These are phyloP conservation scores for Tuberolachnus salignus DNA, from an alignment of 2,888 invertebrate species.

Conservation along the genomic window DNA sequence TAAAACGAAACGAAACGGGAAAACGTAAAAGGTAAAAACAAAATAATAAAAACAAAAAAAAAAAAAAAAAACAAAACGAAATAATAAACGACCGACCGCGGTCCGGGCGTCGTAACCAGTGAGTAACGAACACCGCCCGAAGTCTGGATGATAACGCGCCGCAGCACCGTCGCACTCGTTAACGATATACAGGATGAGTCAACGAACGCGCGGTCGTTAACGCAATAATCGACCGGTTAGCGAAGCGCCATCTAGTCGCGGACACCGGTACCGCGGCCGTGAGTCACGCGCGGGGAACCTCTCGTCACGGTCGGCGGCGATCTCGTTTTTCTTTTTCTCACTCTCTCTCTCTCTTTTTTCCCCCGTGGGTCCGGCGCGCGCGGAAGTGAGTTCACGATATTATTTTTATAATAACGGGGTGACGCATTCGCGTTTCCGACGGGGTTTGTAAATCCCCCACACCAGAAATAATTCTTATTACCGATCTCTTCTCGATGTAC, in stretches of 20 bases:
- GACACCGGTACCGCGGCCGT: neutral
- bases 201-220: conserved; percentile 32
- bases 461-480: too few species aligned
- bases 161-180: neutral
- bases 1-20: neutral
- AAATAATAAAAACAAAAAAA: too few species aligned
- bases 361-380: neutral
- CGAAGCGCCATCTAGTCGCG: conserved; percentile 42
- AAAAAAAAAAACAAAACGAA: too few species aligned
- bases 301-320: conserved; percentile 11
- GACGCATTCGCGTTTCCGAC: neutral
- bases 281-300: conserved; percentile 25
- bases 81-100: too few species aligned
- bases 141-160: neutral
- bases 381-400: neutral
- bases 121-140: neutral
- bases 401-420: neutral
- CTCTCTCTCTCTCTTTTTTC: too few species aligned
- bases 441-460: too few species aligned
- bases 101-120: too few species aligned
- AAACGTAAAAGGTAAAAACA: neutral
- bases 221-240: conserved; percentile 49
- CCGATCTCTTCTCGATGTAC: too few species aligned
- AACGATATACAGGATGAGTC: conserved; percentile 44
- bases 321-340: too few species aligned